Evolutionary conservation across 1,140 invertebrate genomes (phyloP).

Genomic region (Nilaparvata lugens): DNA sequence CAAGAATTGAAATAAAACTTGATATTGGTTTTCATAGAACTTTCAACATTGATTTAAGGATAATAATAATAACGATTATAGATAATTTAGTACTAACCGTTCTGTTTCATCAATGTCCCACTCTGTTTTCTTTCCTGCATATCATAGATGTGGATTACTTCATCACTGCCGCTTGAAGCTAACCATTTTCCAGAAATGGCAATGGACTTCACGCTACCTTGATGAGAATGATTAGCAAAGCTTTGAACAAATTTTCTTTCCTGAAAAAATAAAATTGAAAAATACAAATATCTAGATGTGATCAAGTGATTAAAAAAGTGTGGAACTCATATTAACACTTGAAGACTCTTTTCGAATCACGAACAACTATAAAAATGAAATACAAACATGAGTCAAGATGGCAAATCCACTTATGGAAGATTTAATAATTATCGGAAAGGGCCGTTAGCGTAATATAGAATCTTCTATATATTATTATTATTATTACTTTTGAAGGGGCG

Average conservation of each 20-base stretch:
- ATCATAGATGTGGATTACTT: conserved; percentile 78
- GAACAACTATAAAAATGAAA: too few relatives aligned
- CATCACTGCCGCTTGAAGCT: conserved; percentile 83
- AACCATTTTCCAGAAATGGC: conserved; percentile 60
- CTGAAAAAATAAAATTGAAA: conserved; percentile 31
- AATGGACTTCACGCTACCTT: conserved; percentile 64
- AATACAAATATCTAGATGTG: background rate
- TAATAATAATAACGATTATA: too few relatives aligned
- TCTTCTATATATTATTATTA: too few relatives aligned
- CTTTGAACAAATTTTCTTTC: conserved; percentile 51
- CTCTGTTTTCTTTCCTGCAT: conserved; percentile 64
- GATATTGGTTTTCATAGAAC: too few relatives aligned
- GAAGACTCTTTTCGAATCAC: background rate
- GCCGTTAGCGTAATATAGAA: too few relatives aligned
- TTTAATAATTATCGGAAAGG: too few relatives aligned
- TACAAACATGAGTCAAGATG: too few relatives aligned
- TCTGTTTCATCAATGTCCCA: conserved; percentile 70
- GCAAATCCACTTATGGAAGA: too few relatives aligned
- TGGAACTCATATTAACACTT: background rate
- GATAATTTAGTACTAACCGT: conserved; percentile 40
- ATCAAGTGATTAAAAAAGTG: background rate
- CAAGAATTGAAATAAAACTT: too few relatives aligned
- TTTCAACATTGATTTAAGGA: too few relatives aligned
- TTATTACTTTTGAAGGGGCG: too few relatives aligned
- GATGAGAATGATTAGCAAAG: conserved; percentile 81